These are phyloP conservation scores for Galerucella calmariensis DNA, from an alignment of 2,888 invertebrate genomes.

Conservation along the genomic window DNA sequence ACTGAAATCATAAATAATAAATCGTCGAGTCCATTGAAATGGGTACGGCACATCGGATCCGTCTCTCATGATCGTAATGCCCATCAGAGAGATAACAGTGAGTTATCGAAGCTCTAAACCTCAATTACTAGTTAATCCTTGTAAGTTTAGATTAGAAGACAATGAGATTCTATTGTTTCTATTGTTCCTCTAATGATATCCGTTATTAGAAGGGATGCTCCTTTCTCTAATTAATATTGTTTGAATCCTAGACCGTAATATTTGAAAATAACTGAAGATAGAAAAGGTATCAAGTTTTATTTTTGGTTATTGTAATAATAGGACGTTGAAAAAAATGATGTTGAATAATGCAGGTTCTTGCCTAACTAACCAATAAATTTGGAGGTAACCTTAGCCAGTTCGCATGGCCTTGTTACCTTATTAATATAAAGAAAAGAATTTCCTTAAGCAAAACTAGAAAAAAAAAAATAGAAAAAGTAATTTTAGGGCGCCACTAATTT, in stretches of 20 bases:
- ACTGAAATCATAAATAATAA: conserved; percentile 14
- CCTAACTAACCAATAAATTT: no score
- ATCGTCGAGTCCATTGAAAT: conserved; percentile 6
- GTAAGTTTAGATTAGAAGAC: conserved; percentile 34
- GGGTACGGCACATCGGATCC: conserved; percentile 10
- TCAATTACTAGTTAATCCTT: conserved; percentile 35
- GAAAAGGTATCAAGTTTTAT: not conserved
- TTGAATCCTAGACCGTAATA: not conserved
- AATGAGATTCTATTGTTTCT: conserved; percentile 27
- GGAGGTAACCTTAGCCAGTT: no score
- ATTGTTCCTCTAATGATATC: conserved; percentile 1
- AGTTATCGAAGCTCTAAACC: conserved; percentile 20
- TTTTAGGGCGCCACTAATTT: no score
- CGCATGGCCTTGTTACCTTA: no score
- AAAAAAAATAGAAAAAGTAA: no score
- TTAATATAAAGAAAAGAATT: no score
- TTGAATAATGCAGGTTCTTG: no score
- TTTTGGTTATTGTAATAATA: no score
- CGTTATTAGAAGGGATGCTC: conserved; percentile 3
- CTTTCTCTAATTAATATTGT: not conserved
- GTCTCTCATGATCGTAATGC: conserved; percentile 11
- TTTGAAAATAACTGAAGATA: not conserved
- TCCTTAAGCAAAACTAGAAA: no score
- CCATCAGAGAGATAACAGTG: conserved; percentile 25
- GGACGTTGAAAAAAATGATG: no score